A percentile compares a stretch with the other conserved stretches of the same genome.
phyloP scores from a whole-genome alignment of 1,140 invertebrate genomes.

The Atta texana region DNA sequence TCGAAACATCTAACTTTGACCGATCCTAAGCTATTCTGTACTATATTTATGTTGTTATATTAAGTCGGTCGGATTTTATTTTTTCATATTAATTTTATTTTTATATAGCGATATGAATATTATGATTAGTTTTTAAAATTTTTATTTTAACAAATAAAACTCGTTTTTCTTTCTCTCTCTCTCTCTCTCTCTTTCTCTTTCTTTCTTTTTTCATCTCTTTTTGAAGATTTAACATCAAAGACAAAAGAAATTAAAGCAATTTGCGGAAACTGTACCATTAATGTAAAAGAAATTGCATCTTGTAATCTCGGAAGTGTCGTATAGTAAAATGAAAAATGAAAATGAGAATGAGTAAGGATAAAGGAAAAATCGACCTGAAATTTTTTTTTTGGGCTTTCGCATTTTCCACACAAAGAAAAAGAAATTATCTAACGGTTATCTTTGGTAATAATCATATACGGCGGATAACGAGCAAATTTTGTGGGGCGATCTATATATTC shows the following conservation, averaged over 20 bases:
- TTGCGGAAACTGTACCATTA: conserved; percentile 1
- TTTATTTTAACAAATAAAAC: conserved; percentile 16
- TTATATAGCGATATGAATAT: not conserved
- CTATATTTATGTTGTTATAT: no score
- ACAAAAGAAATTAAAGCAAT: conserved; percentile 5
- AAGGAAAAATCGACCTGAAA: not conserved
- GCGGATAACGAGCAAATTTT: not conserved
- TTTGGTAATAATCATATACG: conserved; percentile 10
- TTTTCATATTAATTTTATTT: not conserved
- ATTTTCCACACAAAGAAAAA: not conserved
- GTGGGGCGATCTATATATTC: not conserved
- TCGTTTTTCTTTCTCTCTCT: not conserved
- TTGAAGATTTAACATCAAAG: conserved; percentile 7
- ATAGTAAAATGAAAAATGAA: not conserved
- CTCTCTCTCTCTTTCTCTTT: not conserved
- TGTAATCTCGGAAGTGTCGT: not conserved
- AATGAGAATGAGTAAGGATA: not conserved
- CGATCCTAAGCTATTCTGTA: no score
- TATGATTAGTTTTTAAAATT: conserved; percentile 9
- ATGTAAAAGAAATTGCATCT: conserved; percentile 16
- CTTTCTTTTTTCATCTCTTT: not conserved
- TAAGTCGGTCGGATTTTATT: no score
- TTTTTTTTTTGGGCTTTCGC: not conserved
- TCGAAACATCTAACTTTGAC: no score
- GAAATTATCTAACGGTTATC: not conserved